These are phyloP conservation scores for Trichopria drosophilae DNA, from an alignment of 2,888 invertebrate species.

Conservation along the genomic window DNA sequence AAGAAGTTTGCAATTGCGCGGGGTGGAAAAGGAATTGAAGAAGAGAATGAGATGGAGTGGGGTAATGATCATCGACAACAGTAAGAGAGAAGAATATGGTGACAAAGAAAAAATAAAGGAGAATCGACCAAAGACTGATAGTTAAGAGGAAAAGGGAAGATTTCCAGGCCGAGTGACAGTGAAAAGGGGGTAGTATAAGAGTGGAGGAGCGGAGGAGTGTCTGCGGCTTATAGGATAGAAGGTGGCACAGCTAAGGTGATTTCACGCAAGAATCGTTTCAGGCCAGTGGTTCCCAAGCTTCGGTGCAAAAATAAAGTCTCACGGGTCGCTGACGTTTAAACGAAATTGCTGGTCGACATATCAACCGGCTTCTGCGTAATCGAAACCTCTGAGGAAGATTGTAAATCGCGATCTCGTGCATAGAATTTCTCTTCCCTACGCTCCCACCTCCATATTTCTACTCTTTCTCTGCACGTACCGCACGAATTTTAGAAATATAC, in stretches of 20 bases:
- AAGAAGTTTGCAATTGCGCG: too few species aligned
- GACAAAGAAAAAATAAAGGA: conserved; percentile 4
- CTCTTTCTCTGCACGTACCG: too few species aligned
- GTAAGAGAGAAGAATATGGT: too few species aligned
- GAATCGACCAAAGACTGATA: too few species aligned
- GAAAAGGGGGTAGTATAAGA: conserved; percentile 6
- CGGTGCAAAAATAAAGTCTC: conserved; percentile 39
- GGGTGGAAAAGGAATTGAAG: too few species aligned
- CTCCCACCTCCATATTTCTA: too few species aligned
- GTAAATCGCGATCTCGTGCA: conserved; percentile 20
- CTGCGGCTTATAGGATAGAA: conserved; percentile 39
- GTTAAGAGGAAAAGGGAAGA: conserved; percentile 8
- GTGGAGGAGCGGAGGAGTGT: conserved; percentile 17
- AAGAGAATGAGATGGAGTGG: too few species aligned
- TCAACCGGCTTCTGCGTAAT: conserved; percentile 29
- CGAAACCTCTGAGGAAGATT: conserved; percentile 29
- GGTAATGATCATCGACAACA: too few species aligned
- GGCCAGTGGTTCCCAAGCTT: conserved; percentile 36
- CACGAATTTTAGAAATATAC: too few species aligned
- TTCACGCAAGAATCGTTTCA: conserved; percentile 44
- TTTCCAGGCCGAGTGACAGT: conserved; percentile 7
- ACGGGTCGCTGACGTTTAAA: conserved; percentile 39
- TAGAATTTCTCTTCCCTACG: conserved; percentile 2
- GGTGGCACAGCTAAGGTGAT: conserved; percentile 41
- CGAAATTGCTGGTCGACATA: conserved; percentile 19